phyloP scores from a whole-genome alignment of 2,888 invertebrate genomes.

The Drosophila neonasuta region DNA sequence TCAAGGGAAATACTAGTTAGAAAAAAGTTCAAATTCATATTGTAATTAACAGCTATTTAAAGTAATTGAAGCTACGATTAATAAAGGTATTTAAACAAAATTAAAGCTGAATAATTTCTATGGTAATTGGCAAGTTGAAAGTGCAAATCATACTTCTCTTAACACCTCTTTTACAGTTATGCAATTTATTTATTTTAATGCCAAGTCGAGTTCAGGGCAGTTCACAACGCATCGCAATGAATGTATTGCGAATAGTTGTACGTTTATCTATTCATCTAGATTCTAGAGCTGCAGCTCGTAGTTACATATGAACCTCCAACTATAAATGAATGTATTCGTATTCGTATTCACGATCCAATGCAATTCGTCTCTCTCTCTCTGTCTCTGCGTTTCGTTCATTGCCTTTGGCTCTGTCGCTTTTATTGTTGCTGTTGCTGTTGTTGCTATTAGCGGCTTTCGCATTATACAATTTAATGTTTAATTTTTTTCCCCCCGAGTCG shows the following conservation, averaged over 20 bases:
- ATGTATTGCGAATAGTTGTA: slow-evolving; percentile 6
- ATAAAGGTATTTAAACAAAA: background rate
- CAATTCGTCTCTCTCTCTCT: slow-evolving; percentile 60
- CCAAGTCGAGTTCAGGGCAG: slow-evolving; percentile 48
- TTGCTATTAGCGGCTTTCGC: slow-evolving; percentile 72
- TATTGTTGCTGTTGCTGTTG: slow-evolving; percentile 32
- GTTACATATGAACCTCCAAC: slow-evolving; percentile 35
- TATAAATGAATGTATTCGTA: slow-evolving; percentile 32
- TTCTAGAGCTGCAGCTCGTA: slow-evolving; percentile 34
- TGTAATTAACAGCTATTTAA: background rate
- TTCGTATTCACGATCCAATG: slow-evolving; percentile 49
- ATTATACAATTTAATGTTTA: slow-evolving; percentile 77
- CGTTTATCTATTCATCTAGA: slow-evolving; percentile 31
- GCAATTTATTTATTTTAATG: background rate
- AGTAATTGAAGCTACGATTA: background rate
- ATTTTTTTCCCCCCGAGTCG: slow-evolving; percentile 59
- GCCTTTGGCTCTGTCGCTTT: slow-evolving; percentile 48
- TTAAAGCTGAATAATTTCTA: background rate
- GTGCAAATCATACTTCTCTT: background rate
- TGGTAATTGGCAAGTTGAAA: background rate
- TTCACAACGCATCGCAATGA: slow-evolving; percentile 25
- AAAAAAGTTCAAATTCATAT: background rate
- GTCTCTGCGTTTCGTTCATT: slow-evolving; percentile 63
- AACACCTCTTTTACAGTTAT: background rate
- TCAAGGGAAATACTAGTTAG: background rate